Percentiles rank a stretch among this genome's conserved stretches.
These are phyloP conservation scores for Rhopalosiphum padi DNA, from an alignment of 1,140 invertebrate genomes.

Conservation along the genomic window DNA sequence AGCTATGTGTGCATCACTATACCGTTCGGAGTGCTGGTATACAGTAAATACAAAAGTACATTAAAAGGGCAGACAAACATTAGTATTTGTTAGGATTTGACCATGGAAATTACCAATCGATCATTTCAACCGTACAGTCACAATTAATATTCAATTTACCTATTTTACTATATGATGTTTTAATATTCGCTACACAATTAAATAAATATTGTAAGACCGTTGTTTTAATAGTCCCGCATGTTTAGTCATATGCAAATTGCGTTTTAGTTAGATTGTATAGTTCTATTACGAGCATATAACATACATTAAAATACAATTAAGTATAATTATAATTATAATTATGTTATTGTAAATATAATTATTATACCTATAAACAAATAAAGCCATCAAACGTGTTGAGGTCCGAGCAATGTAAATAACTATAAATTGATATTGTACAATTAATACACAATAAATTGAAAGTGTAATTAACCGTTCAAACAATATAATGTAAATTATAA, in stretches of 20 bases:
- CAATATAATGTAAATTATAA: not conserved
- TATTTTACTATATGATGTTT: not conserved
- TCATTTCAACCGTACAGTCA: not conserved
- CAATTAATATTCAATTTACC: not conserved
- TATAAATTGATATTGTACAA: not conserved
- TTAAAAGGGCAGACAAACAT: not conserved
- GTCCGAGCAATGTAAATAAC: not conserved
- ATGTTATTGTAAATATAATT: not conserved
- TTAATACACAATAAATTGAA: not conserved
- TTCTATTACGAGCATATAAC: not conserved
- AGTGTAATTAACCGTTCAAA: not conserved
- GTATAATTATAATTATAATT: no score
- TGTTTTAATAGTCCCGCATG: no score
- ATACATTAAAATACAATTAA: not conserved
- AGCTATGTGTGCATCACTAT: not conserved
- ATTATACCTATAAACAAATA: not conserved
- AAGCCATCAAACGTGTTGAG: not conserved
- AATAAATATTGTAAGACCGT: not conserved
- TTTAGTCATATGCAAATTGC: not conserved
- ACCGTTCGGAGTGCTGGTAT: not conserved
- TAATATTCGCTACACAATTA: not conserved
- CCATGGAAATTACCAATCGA: not conserved
- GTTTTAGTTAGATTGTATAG: not conserved
- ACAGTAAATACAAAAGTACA: not conserved
- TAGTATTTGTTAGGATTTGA: not conserved